Percentiles rank a stretch among this genome's conserved stretches.
phyloP scores from a whole-genome alignment of 2,888 invertebrate genomes.

The Ashinkailepas kermadecensis region DNA sequence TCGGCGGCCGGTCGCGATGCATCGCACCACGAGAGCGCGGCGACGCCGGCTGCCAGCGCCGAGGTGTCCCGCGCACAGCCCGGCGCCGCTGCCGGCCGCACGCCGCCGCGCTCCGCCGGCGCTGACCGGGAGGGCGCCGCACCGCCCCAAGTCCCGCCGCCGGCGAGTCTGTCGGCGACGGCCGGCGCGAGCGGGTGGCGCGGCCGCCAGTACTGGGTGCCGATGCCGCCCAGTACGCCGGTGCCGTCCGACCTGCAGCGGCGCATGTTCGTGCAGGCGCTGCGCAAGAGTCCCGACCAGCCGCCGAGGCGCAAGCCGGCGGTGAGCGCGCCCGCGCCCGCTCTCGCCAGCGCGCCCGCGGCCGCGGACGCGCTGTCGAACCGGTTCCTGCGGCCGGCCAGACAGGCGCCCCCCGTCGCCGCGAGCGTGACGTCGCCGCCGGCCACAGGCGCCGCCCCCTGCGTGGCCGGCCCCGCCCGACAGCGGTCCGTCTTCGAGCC shows the following conservation, averaged over 20 bases:
- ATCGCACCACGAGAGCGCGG: too few relatives aligned
- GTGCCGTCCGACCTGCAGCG: background rate
- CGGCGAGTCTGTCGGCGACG: too few relatives aligned
- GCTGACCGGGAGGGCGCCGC: too few relatives aligned
- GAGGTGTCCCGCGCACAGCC: too few relatives aligned
- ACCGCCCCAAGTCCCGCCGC: too few relatives aligned
- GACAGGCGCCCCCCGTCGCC: background rate
- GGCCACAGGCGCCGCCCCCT: too few relatives aligned
- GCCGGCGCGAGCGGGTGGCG: too few relatives aligned
- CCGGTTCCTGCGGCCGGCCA: background rate
- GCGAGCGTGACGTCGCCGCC: too few relatives aligned
- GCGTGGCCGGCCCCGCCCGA: background rate
- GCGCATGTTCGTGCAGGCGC: background rate
- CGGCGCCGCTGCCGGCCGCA: too few relatives aligned
- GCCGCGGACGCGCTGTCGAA: background rate
- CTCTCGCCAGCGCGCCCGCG: background rate
- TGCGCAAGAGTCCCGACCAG: background rate
- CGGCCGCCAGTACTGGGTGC: constrained; percentile 3
- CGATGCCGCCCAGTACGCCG: background rate
- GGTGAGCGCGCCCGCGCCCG: background rate
- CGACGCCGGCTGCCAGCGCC: too few relatives aligned
- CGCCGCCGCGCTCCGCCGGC: too few relatives aligned
- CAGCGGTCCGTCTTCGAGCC: background rate
- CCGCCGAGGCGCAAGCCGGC: background rate
- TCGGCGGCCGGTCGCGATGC: too few relatives aligned